Evolutionary conservation across 1,140 invertebrate species (phyloP).

Genomic region (Tetramorium parvispinum): DNA sequence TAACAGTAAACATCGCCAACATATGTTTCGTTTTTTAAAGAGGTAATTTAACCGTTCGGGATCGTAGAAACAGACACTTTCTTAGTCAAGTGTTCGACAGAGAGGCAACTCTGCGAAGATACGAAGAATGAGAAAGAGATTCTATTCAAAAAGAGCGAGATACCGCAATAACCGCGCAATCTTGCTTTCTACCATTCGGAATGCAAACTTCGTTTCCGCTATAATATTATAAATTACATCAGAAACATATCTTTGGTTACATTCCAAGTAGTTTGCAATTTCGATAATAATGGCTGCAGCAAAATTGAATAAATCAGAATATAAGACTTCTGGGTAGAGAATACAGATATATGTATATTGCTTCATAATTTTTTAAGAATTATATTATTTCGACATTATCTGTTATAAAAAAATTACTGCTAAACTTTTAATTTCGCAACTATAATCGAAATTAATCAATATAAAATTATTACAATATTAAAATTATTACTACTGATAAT

Average conservation of each 20-base stretch:
- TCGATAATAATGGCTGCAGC: background rate
- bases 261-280: conserved; percentile 11
- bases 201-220: conserved; percentile 18
- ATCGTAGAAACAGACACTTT: conserved; percentile 1
- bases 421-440: background rate
- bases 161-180: conserved; percentile 28
- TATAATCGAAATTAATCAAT: background rate
- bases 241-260: conserved; percentile 1
- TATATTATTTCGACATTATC: background rate
- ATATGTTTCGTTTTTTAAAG: background rate
- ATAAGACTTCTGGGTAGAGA: background rate
- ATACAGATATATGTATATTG: background rate
- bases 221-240: conserved; percentile 32
- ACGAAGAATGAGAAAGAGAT: background rate
- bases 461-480: too few species aligned
- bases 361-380: background rate
- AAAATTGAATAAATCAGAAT: background rate
- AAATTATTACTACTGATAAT: background rate
- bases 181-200: background rate
- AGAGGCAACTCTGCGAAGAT: background rate
- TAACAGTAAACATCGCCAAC: background rate
- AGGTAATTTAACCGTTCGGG: background rate
- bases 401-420: background rate
- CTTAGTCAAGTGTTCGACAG: background rate
- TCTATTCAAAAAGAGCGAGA: background rate